phyloP scores from a whole-genome alignment of 2,113 vertebrate genomes.

The Bujurquina vittata region DNA sequence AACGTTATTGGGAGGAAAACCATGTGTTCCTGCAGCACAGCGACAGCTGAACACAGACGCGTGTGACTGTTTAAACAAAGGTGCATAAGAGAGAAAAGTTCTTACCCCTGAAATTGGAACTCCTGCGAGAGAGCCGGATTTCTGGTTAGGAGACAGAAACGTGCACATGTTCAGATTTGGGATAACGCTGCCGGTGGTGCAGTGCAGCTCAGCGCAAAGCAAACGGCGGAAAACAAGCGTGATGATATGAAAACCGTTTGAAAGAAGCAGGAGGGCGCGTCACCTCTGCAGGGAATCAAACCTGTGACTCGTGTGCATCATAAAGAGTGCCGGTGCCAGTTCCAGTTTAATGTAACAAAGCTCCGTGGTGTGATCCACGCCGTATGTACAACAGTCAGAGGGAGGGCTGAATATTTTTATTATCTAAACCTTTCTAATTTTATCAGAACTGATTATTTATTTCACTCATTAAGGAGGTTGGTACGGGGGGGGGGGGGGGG shows the following conservation, averaged over 20 bases:
- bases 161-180: conserved; percentile 2
- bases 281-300: background rate
- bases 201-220: background rate
- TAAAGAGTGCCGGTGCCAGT: background rate
- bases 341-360: background rate
- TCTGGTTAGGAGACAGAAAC: conserved; percentile 76
- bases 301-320: background rate
- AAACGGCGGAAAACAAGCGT: background rate
- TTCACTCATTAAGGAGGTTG: background rate
- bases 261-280: background rate
- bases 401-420: background rate
- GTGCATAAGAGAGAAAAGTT: background rate
- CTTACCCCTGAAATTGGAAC: conserved; percentile 98
- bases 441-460: background rate
- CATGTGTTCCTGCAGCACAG: background rate
- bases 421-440: background rate
- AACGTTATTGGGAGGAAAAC: background rate
- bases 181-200: background rate
- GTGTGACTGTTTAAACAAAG: background rate
- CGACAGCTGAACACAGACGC: background rate
- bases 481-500: too few relatives aligned
- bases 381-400: background rate
- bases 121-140: conserved; percentile 87
- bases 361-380: background rate
- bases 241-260: background rate